These are phyloP conservation scores for Acromyrmex charruanus DNA, from an alignment of 1,140 invertebrate species.

Conservation along the genomic window DNA sequence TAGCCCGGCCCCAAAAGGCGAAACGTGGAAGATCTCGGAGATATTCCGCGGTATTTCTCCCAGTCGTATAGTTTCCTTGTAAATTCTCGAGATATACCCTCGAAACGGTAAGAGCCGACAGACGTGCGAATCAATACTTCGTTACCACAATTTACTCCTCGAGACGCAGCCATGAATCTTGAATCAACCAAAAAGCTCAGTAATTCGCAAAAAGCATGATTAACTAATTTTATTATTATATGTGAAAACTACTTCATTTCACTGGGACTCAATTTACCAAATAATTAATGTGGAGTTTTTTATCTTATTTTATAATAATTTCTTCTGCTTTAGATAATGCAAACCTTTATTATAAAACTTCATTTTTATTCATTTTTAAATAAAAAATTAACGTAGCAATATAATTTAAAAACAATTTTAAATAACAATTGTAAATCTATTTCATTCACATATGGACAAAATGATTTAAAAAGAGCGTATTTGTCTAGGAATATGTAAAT, in stretches of 20 bases:
- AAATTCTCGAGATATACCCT: slow-evolving; percentile 95
- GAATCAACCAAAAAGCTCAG: slow-evolving; percentile 12
- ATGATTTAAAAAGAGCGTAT: not conserved
- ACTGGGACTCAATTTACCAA: too few species aligned
- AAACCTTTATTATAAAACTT: not conserved
- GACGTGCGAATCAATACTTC: slow-evolving; percentile 93
- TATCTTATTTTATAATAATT: not conserved
- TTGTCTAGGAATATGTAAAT: not conserved
- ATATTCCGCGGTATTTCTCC: slow-evolving; percentile 94
- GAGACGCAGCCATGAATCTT: slow-evolving; percentile 29
- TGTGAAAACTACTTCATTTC: too few species aligned
- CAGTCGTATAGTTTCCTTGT: slow-evolving; percentile 96
- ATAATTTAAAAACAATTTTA: not conserved
- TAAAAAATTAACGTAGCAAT: not conserved
- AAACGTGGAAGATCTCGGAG: slow-evolving; percentile 93
- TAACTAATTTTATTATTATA: not conserved
- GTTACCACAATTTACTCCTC: slow-evolving; percentile 87
- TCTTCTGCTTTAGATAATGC: not conserved
- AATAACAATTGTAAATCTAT: not conserved
- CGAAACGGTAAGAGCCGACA: slow-evolving; percentile 93
- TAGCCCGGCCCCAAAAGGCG: slow-evolving; percentile 89
- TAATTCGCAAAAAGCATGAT: not conserved
- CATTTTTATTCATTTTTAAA: not conserved
- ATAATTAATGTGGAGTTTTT: not conserved
- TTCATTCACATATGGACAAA: not conserved